Evolutionary conservation across 1,140 invertebrate species (phyloP).

Genomic region (Euura saliciscinereae): DNA sequence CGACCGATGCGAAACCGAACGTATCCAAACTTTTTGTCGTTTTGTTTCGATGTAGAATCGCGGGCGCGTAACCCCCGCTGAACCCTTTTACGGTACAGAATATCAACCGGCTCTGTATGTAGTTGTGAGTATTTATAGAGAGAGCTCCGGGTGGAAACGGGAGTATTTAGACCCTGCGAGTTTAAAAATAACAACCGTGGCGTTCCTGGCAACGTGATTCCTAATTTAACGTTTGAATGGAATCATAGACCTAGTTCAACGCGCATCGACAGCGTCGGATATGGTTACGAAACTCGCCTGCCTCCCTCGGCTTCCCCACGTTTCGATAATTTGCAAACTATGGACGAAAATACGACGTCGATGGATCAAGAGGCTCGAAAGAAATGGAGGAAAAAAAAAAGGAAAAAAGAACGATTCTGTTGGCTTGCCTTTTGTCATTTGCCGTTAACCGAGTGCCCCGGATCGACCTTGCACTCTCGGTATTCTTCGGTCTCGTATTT

Average conservation of each 20-base stretch:
- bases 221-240: conserved; percentile 5
- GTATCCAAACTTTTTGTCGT: background rate
- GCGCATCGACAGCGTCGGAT: background rate
- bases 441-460: conserved; percentile 1
- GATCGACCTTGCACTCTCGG: background rate
- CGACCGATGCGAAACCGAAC: background rate
- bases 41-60: background rate
- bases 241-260: conserved; percentile 1
- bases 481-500: background rate
- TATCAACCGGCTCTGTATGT: background rate
- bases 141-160: conserved; percentile 3
- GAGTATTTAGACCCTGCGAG: conserved; percentile 6
- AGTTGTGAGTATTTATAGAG: background rate
- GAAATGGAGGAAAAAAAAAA: background rate
- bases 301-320: too few relatives aligned
- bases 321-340: background rate
- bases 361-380: background rate
- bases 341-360: background rate
- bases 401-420: too few relatives aligned
- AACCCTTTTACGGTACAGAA: background rate
- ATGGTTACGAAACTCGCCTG: too few relatives aligned
- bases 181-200: background rate
- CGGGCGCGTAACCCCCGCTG: background rate
- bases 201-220: conserved; percentile 6
- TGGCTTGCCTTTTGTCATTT: background rate